These are phyloP conservation scores for Oostethus manadensis DNA, from an alignment of 2,113 vertebrate genomes.

Conservation along the genomic window DNA sequence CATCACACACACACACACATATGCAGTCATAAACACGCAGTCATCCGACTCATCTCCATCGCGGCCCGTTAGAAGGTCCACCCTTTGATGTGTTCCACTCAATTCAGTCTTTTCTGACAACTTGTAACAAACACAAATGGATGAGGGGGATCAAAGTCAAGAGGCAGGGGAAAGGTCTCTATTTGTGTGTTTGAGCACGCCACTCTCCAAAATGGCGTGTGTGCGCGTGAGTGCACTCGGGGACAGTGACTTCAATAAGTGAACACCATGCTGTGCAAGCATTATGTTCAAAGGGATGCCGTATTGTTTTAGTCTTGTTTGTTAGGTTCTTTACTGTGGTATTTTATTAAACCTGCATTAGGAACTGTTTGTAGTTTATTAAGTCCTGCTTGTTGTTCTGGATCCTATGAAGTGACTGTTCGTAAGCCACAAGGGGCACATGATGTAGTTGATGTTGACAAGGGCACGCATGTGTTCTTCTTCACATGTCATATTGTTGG, in stretches of 20 bases:
- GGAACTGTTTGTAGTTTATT: slow-evolving; percentile 54
- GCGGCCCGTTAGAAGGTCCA: slow-evolving; percentile 62
- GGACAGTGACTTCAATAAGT: slow-evolving; percentile 72
- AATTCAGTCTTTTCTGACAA: slow-evolving; percentile 69
- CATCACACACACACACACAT: slow-evolving; percentile 14
- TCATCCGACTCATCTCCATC: slow-evolving; percentile 64
- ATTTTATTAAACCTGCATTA: slow-evolving; percentile 57
- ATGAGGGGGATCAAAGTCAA: slow-evolving; percentile 81
- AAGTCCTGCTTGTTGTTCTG: slow-evolving; percentile 42
- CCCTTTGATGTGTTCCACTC: slow-evolving; percentile 80
- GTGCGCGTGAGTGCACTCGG: slow-evolving; percentile 26
- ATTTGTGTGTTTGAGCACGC: slow-evolving; percentile 32
- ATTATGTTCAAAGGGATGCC: slow-evolving; percentile 63
- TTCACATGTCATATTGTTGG: not conserved
- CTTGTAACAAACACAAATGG: slow-evolving; percentile 60
- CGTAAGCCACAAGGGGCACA: slow-evolving; percentile 15
- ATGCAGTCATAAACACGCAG: slow-evolving; percentile 37
- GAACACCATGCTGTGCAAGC: slow-evolving; percentile 61
- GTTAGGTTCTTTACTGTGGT: slow-evolving; percentile 49
- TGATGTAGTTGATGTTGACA: not conserved
- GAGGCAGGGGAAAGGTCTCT: slow-evolving; percentile 63
- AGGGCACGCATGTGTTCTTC: not conserved
- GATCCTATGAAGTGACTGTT: slow-evolving; percentile 46
- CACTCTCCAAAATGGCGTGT: slow-evolving; percentile 27
- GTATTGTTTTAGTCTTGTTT: slow-evolving; percentile 55